Evolutionary conservation across 2,113 vertebrate genomes (phyloP), one percentile per base, ranked within the genome.

Genomic region (Gavialis gangeticus): DNA sequence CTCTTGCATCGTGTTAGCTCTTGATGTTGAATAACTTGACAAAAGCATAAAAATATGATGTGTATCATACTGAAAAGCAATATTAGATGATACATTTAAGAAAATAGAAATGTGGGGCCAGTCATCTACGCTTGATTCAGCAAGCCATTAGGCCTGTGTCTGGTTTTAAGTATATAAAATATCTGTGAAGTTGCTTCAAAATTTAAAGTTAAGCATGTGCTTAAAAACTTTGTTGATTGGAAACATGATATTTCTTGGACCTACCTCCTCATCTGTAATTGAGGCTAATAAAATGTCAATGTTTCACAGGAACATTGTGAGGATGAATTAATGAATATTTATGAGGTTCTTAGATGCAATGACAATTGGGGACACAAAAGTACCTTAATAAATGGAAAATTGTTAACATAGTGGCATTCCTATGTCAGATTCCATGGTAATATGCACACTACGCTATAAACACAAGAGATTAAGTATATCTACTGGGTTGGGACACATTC

Each of bases 21-120:
- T 92, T 75, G 10, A 22, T 66, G 89, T 59, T 82, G 88, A 89
- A 63, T 60, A 79, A 27, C 14, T 89, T 93, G 64, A 22, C 28
- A 91, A 73, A 87, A 84, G 24, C 90, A 54, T 66, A 75, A 34
- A 59, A 93, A 64, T 82, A 66, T 87, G 93, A 91, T 4, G 18
- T 28, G 58, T 22, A 55, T 69, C 21, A 7, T 46, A 56, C 55
- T 64, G 77, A 79, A 83, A 87, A 84, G 34, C 75, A 91, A 77
- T 73, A 73, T 18, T 19, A 34, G 34, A 4, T 59, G 54, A 73
- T 83, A 60, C 6, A 10, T 76, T 87, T 90, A 82, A 81, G 21
- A 75, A 75, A 85, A 83, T 19, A 87, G 88, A 94, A 92, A 79
- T 79, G 21, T 63, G 75, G 7, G 56, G 93, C 55, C 69, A 91